Evolutionary conservation across 1,140 invertebrate genomes (phyloP), one percentile per base, ranked within the genome.

Genomic region (Dinothrombium tinctorium): DNA sequence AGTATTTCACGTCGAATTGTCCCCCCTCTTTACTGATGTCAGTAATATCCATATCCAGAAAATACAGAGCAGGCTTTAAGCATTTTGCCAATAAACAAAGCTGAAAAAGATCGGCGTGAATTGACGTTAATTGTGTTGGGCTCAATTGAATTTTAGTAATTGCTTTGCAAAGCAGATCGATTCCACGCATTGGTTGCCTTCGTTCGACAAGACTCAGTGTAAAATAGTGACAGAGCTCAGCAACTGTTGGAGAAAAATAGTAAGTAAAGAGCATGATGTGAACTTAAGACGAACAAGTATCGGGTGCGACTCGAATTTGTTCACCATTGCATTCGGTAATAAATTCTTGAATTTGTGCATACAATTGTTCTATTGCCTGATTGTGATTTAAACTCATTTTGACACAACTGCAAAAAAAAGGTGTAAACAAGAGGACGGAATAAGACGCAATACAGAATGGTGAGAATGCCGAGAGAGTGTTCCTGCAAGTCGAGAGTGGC

Each of bases 61-160:
- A 80, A 50, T 75, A 72, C 23, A 92, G 58, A 2, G 84, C 81
- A 25, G 86, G 76, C 56, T 87, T 89, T 53, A 94, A 75, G 59
- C 80, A 82, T 60, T 90, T 89, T 23, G 83, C 71, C 21, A 83
- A 53, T 21, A 95, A 63, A 61, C 86, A 92, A 2, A 95, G 61
- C 58, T 89, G 82, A 54, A 80, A 87, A 25, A 95, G 63, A 65
- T 89, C 82, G 6, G 81, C 74, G 60, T 96, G 89, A 49, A 94
- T 73, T 2, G 83, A 78, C 17, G 87, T 94, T 26, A 95, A 59
- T 54, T 92, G 83, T 14, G 76, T 74, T 49, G 82, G 75, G 58
- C 71, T 73, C 2, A 78, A 56, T 56, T 89, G 81, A 45, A 89
- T 74, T 59, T 87, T 90, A 33, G 71, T 68, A 47, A 94, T 86